Evolutionary conservation across 2,113 vertebrate genomes (phyloP).

Genomic region (Neomonachus schauinslandi): DNA sequence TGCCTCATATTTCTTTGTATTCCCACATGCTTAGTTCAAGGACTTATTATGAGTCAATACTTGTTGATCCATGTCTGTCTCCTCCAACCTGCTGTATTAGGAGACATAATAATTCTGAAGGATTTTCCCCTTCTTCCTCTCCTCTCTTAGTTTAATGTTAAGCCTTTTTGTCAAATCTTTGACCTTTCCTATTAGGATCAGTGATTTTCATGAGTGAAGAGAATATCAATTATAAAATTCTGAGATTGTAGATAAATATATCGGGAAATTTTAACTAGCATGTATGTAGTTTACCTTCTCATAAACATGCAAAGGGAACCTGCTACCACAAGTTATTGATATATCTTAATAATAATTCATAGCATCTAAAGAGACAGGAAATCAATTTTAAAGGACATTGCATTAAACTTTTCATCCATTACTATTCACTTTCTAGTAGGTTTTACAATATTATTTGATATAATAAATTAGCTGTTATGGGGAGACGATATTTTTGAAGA

Average conservation of each 20-base stretch:
- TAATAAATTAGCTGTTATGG: conserved; percentile 34
- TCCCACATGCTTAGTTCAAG: background rate
- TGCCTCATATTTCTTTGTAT: background rate
- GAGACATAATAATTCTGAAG: conserved; percentile 16
- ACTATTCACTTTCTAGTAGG: conserved; percentile 37
- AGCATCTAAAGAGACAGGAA: conserved; percentile 20
- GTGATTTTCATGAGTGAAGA: conserved; percentile 42
- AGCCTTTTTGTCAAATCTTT: conserved; percentile 31
- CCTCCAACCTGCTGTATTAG: background rate
- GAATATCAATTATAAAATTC: background rate
- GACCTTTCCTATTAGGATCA: background rate
- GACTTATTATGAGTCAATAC: background rate
- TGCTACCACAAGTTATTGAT: conserved; percentile 39
- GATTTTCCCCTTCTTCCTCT: background rate
- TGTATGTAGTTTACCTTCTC: conserved; percentile 2
- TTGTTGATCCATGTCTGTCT: background rate
- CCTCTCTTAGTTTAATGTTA: conserved; percentile 11
- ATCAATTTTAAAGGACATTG: conserved; percentile 34
- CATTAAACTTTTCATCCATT: conserved; percentile 47
- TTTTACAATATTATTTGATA: conserved; percentile 51
- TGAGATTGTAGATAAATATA: conserved; percentile 30
- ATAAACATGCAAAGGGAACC: background rate
- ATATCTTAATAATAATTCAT: conserved; percentile 25
- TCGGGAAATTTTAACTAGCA: background rate
- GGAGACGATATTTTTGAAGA: conserved; percentile 13